Evolutionary conservation across 2,888 invertebrate species (phyloP).

Genomic region (Lycia hirtaria): DNA sequence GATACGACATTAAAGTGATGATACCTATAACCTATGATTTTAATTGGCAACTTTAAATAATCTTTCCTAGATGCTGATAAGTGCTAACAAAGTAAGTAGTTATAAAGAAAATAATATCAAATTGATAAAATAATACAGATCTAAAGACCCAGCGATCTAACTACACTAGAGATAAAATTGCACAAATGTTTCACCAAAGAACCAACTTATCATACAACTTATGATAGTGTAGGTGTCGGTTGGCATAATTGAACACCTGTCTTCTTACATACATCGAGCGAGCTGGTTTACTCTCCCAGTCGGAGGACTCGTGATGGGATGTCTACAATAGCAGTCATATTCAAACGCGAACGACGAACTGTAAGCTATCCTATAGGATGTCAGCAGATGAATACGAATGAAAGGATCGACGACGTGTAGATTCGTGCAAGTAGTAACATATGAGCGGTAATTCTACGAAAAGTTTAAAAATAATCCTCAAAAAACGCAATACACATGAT

Average conservation of each 20-base stretch:
- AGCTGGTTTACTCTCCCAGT: conserved; percentile 24
- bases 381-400: conserved; percentile 17
- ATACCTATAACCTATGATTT: too few relatives aligned
- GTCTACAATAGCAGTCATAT: conserved; percentile 20
- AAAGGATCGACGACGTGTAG: neutral
- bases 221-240: conserved; percentile 48
- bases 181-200: conserved; percentile 41
- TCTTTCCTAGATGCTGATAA: too few relatives aligned
- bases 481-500: conserved; percentile 42
- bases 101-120: too few relatives aligned
- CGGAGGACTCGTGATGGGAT: conserved; percentile 7
- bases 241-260: conserved; percentile 56
- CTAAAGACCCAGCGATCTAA: conserved; percentile 5
- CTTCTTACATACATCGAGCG: conserved; percentile 4
- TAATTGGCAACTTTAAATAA: too few relatives aligned
- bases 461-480: conserved; percentile 17
- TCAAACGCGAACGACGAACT: conserved; percentile 25
- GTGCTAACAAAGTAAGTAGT: too few relatives aligned
- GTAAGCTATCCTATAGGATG: conserved; percentile 18
- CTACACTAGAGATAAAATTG: conserved; percentile 49
- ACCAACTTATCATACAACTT: conserved; percentile 51
- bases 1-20: neutral
- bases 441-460: conserved; percentile 13
- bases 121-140: too few relatives aligned
- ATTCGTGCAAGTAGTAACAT: conserved; percentile 7